phyloP scores from a whole-genome alignment of 2,113 vertebrate genomes.

The Carassius carassius region DNA sequence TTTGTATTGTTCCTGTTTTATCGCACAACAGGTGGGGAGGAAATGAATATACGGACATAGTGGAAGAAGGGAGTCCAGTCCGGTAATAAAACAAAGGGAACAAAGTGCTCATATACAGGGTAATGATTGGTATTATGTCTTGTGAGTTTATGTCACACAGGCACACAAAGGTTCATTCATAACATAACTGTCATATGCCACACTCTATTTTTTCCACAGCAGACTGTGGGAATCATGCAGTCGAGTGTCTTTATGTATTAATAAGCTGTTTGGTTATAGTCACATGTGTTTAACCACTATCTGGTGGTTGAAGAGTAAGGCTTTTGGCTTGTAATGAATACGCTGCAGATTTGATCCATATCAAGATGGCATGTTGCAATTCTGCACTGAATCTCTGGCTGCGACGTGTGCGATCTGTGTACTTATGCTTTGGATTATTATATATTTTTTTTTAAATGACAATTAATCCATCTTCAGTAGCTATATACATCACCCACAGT shows the following conservation, averaged over 20 bases:
- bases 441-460: not conserved
- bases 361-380: not conserved
- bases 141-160: constrained; percentile 23
- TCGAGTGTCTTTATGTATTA: not conserved
- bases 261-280: too few species aligned
- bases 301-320: not conserved
- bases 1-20: constrained; percentile 73
- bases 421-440: not conserved
- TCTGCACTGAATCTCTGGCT: not conserved
- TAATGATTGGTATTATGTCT: not conserved
- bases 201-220: not conserved
- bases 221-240: not conserved
- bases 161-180: constrained; percentile 44
- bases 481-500: not conserved
- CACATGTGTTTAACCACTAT: not conserved
- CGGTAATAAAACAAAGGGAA: constrained; percentile 14
- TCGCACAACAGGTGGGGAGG: constrained; percentile 74
- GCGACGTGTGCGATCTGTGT: not conserved
- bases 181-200: constrained; percentile 28
- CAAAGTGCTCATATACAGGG: not conserved
- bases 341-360: not conserved
- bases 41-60: constrained; percentile 61
- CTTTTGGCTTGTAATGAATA: not conserved
- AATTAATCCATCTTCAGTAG: not conserved
- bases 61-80: constrained; percentile 36